phyloP scores from a whole-genome alignment of 2,113 vertebrate genomes.

The Smithornis capensis region DNA sequence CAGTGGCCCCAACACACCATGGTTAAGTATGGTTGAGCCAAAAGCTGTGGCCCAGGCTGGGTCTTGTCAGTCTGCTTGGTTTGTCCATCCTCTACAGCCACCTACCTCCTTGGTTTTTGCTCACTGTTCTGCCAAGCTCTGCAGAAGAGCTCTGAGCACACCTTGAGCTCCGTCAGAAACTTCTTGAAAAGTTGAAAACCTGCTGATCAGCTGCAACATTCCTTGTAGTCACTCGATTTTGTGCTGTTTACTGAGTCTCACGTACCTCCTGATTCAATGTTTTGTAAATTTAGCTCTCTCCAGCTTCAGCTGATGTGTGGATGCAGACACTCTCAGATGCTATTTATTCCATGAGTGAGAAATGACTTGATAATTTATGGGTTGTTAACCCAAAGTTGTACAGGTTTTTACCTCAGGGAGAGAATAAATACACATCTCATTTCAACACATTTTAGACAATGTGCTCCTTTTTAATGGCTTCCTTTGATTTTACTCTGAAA shows the following conservation, averaged over 20 bases:
- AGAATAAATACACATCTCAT: slow-evolving; percentile 59
- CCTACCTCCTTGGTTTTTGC: not conserved
- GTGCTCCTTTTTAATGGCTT: slow-evolving; percentile 59
- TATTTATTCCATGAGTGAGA: slow-evolving; percentile 75
- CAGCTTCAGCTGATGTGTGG: slow-evolving; percentile 73
- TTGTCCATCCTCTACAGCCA: not conserved
- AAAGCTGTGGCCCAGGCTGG: not conserved
- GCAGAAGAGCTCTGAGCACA: not conserved
- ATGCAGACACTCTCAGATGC: slow-evolving; percentile 51
- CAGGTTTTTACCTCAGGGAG: slow-evolving; percentile 70
- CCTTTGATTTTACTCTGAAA: slow-evolving; percentile 50
- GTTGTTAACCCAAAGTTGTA: slow-evolving; percentile 73
- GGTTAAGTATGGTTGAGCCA: rapidly evolving
- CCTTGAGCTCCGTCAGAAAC: not conserved
- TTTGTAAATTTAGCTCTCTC: slow-evolving; percentile 77
- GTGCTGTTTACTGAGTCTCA: slow-evolving; percentile 66
- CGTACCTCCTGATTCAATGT: slow-evolving; percentile 71
- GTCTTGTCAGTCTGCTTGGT: not conserved
- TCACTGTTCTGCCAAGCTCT: not conserved
- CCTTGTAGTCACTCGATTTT: slow-evolving; percentile 34
- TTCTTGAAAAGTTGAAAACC: slow-evolving; percentile 52
- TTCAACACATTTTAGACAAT: slow-evolving; percentile 64
- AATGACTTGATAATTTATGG: slow-evolving; percentile 79
- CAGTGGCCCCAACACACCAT: rapidly evolving
- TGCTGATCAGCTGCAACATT: slow-evolving; percentile 51